phyloP scores from a whole-genome alignment of 37 sponge, comb jelly and placozoan genomes.

The Dysidea cf. avara region DNA sequence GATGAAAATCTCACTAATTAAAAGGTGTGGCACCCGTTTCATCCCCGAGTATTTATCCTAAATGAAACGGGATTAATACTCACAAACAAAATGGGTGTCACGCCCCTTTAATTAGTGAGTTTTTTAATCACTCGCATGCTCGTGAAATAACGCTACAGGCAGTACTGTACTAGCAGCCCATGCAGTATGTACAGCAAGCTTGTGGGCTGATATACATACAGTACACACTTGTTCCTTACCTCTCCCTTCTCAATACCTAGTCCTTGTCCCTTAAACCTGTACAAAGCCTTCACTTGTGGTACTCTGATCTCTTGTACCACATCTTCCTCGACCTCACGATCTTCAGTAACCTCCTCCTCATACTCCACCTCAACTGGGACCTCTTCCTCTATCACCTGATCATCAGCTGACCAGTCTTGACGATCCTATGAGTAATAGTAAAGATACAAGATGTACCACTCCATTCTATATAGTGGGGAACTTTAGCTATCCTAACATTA shows the following conservation, averaged over 20 bases:
- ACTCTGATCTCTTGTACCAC: slow-evolving; percentile 66
- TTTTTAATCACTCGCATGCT: too few relatives aligned
- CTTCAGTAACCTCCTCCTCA: slow-evolving; percentile 75
- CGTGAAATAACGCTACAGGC: too few relatives aligned
- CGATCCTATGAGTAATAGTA: neutral
- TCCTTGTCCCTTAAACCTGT: slow-evolving; percentile 81
- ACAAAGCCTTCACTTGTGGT: slow-evolving; percentile 74
- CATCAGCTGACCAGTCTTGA: slow-evolving; percentile 8
- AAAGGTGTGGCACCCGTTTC: too few relatives aligned
- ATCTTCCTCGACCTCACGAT: slow-evolving; percentile 71
- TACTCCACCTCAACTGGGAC: slow-evolving; percentile 65
- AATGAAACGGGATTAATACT: too few relatives aligned
- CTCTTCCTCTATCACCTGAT: slow-evolving; percentile 63
- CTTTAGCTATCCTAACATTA: neutral
- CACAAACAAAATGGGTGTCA: too few relatives aligned
- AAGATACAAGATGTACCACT: slow-evolving; percentile 23
- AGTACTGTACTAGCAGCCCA: too few relatives aligned
- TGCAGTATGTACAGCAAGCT: too few relatives aligned
- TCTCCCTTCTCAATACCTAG: slow-evolving; percentile 88
- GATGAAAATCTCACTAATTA: too few relatives aligned
- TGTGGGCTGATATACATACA: too few relatives aligned
- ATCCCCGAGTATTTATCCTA: too few relatives aligned
- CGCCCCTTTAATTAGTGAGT: too few relatives aligned
- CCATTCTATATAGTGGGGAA: slow-evolving; percentile 9
- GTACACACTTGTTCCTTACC: too few relatives aligned